These are phyloP conservation scores for Sphaerophoria taeniata DNA, from an alignment of 2,888 invertebrate species.

Conservation along the genomic window DNA sequence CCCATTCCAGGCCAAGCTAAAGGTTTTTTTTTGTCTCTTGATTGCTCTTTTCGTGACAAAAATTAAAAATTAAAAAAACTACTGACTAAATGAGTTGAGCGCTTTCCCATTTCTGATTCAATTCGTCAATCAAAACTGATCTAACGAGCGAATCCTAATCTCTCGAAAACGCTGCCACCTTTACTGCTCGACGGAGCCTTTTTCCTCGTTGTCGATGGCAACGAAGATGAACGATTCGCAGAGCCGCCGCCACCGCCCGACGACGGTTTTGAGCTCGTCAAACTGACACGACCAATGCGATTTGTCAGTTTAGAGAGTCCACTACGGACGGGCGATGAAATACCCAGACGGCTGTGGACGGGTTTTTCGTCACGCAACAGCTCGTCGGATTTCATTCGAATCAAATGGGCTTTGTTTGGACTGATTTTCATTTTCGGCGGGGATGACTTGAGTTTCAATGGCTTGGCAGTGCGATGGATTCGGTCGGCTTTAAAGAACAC, in stretches of 20 bases:
- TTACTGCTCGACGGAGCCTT: constrained; percentile 30
- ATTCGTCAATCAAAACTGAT: too few species aligned
- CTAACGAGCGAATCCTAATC: constrained; percentile 36
- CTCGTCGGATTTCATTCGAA: constrained; percentile 81
- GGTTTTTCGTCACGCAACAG: constrained; percentile 78
- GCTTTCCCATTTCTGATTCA: not conserved
- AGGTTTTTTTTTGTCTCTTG: not conserved
- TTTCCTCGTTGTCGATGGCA: not conserved
- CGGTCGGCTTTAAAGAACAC: constrained; percentile 76
- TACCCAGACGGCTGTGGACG: constrained; percentile 80
- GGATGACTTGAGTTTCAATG: constrained; percentile 79
- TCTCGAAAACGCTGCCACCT: constrained; percentile 40
- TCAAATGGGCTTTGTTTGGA: constrained; percentile 77
- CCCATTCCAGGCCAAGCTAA: not conserved
- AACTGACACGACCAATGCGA: constrained; percentile 77
- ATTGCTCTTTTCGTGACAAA: not conserved
- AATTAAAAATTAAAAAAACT: not conserved
- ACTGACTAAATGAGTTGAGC: not conserved
- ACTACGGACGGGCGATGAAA: not conserved
- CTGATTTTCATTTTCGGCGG: constrained; percentile 76
- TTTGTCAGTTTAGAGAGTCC: constrained; percentile 75
- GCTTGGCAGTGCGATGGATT: constrained; percentile 79
- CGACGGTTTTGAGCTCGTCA: constrained; percentile 29
- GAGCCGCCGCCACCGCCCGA: too few species aligned
- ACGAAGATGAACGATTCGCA: constrained; percentile 11